Conservation (phyloP, 2,797 vertebrate species). For the Gambelia wislizenii region DNA sequence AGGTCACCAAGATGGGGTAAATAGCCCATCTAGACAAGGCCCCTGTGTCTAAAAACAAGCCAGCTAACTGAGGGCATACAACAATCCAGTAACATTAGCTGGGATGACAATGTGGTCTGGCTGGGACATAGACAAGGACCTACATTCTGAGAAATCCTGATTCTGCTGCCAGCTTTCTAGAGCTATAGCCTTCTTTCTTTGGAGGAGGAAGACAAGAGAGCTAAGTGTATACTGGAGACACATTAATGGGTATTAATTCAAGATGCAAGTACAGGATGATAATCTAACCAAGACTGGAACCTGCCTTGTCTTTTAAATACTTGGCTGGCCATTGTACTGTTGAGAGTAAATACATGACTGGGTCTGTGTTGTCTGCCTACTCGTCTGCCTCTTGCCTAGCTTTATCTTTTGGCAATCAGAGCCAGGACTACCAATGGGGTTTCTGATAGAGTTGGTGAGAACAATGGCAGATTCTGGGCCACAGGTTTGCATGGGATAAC, state of each 20-base stretch:
- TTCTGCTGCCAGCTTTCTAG: background rate
- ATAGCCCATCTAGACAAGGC: too few relatives aligned
- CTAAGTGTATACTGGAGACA: background rate
- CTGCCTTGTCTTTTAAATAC: constrained; percentile 13
- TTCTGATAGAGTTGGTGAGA: background rate
- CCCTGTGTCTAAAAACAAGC: constrained; percentile 14
- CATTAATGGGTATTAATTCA: background rate
- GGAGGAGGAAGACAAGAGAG: background rate
- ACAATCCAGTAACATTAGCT: background rate
- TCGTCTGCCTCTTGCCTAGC: background rate
- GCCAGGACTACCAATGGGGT: background rate
- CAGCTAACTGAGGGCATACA: background rate
- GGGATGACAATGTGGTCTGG: background rate
- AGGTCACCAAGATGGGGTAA: too few relatives aligned
- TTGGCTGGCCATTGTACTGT: background rate
- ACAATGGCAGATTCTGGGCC: background rate
- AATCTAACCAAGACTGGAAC: background rate
- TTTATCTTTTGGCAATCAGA: background rate
- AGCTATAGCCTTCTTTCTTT: background rate
- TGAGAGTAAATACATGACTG: background rate
- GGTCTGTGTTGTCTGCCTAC: background rate
- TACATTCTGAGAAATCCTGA: background rate
- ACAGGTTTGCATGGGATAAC: background rate
- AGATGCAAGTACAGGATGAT: background rate
- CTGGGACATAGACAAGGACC: background rate